Percentiles rank a stretch among this genome's conserved stretches.
These are phyloP conservation scores for Drosophila fungiperda DNA, from an alignment of 2,888 invertebrate species.

Conservation along the genomic window DNA sequence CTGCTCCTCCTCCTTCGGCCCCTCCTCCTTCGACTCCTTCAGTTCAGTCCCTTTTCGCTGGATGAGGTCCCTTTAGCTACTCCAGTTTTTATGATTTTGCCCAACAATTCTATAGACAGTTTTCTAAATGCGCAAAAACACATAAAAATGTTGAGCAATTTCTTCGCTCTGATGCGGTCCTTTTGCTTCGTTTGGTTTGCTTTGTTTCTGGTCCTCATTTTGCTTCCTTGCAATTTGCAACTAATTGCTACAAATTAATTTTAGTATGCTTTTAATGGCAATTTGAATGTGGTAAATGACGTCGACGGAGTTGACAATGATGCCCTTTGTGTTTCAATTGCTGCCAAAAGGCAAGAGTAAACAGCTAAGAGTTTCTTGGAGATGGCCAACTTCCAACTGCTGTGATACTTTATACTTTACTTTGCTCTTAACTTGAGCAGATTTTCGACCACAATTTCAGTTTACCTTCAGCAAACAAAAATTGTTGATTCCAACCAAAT, in stretches of 20 bases:
- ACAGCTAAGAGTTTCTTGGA: not conserved
- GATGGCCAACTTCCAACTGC: not conserved
- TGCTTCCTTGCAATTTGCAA: slow-evolving; percentile 78
- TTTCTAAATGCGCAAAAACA: slow-evolving; percentile 76
- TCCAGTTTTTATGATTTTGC: slow-evolving; percentile 72
- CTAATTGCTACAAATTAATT: slow-evolving; percentile 81
- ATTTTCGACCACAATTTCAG: not conserved
- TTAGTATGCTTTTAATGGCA: slow-evolving; percentile 81
- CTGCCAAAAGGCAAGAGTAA: slow-evolving; percentile 42
- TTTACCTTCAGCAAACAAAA: not conserved
- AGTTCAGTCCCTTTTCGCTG: not conserved
- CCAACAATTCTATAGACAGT: slow-evolving; percentile 63
- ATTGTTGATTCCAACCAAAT: not conserved
- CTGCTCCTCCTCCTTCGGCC: too few relatives aligned
- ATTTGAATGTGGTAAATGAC: slow-evolving; percentile 78
- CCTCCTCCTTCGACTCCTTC: not conserved
- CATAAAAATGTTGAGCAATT: slow-evolving; percentile 78
- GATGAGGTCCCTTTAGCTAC: slow-evolving; percentile 18
- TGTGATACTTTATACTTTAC: slow-evolving; percentile 6
- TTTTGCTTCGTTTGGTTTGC: slow-evolving; percentile 43
- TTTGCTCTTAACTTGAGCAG: not conserved
- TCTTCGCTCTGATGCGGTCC: slow-evolving; percentile 38
- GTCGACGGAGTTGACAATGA: slow-evolving; percentile 64
- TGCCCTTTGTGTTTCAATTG: slow-evolving; percentile 65
- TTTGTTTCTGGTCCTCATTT: slow-evolving; percentile 29